phyloP scores from a whole-genome alignment of 2,113 vertebrate species.

The Gambusia holbrooki region DNA sequence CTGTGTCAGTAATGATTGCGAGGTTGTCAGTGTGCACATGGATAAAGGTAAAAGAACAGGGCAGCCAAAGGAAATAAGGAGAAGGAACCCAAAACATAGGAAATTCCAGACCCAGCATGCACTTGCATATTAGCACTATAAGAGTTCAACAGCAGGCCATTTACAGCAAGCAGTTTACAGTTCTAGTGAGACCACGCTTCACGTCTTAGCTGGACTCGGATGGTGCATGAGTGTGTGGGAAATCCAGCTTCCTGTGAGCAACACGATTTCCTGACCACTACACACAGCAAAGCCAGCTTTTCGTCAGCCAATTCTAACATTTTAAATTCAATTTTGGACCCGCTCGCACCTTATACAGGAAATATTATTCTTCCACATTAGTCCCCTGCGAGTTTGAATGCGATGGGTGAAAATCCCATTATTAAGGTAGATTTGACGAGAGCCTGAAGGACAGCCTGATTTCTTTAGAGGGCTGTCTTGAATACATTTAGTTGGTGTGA shows the following conservation, averaged over 20 bases:
- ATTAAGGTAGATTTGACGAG: constrained; percentile 59
- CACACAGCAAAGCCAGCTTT: constrained; percentile 38
- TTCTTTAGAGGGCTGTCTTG: constrained; percentile 40
- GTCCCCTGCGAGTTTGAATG: constrained; percentile 46
- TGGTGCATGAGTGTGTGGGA: neutral
- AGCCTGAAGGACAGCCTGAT: constrained; percentile 55
- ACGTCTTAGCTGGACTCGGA: constrained; percentile 23
- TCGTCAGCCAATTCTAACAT: constrained; percentile 51
- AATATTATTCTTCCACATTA: constrained; percentile 61
- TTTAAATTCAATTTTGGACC: constrained; percentile 65
- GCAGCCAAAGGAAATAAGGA: constrained; percentile 32
- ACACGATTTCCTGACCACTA: constrained; percentile 50
- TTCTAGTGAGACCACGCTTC: constrained; percentile 21
- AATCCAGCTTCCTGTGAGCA: constrained; percentile 42
- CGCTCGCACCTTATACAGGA: constrained; percentile 29
- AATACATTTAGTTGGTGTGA: constrained; percentile 49
- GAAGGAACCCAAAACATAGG: constrained; percentile 39
- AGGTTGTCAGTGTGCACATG: constrained; percentile 1
- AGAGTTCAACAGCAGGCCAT: constrained; percentile 17
- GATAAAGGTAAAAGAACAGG: constrained; percentile 17
- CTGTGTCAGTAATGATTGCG: constrained; percentile 13
- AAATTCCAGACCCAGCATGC: constrained; percentile 38
- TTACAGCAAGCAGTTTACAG: constrained; percentile 46
- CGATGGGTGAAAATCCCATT: constrained; percentile 64
- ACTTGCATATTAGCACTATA: constrained; percentile 22